Percentiles rank a stretch among this genome's conserved stretches.
Evolutionary conservation across 2,888 invertebrate species (phyloP).

Genomic region (Trichopria drosophilae): DNA sequence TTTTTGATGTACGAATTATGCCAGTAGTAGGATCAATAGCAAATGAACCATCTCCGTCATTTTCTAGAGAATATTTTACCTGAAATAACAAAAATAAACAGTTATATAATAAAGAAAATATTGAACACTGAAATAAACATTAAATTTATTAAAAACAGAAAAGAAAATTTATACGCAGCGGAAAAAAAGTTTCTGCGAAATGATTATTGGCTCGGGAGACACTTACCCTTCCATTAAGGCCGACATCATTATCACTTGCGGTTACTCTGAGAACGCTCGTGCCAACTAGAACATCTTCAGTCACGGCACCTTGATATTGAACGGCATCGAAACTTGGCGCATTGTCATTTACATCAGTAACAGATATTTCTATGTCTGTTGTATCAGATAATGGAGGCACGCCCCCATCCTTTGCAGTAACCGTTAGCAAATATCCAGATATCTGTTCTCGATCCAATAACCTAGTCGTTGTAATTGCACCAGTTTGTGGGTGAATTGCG

Average conservation of each 20-base stretch:
- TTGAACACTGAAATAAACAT: neutral
- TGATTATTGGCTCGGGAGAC: too few species aligned
- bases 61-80: slow-evolving; percentile 72
- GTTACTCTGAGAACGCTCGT: slow-evolving; percentile 77
- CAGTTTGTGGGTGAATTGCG: slow-evolving; percentile 88
- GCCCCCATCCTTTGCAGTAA: slow-evolving; percentile 92
- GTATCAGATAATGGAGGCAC: slow-evolving; percentile 88
- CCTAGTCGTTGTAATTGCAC: slow-evolving; percentile 87
- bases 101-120: neutral
- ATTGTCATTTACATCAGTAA: slow-evolving; percentile 96
- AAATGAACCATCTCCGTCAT: slow-evolving; percentile 87
- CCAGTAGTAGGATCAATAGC: slow-evolving; percentile 91
- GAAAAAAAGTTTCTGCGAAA: neutral
- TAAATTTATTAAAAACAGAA: neutral
- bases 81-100: slow-evolving; percentile 19
- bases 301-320: slow-evolving; percentile 78
- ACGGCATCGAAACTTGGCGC: slow-evolving; percentile 83
- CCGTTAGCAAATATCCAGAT: slow-evolving; percentile 81
- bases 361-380: slow-evolving; percentile 92
- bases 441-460: slow-evolving; percentile 81
- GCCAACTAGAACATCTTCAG: slow-evolving; percentile 86
- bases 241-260: slow-evolving; percentile 83
- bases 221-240: slow-evolving; percentile 80
- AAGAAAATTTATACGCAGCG: neutral
- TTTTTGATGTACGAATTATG: slow-evolving; percentile 84